Percentiles rank a stretch among this genome's conserved stretches.
Evolutionary conservation across 2,888 invertebrate genomes (phyloP).

Genomic region (Calliopum simillimum): DNA sequence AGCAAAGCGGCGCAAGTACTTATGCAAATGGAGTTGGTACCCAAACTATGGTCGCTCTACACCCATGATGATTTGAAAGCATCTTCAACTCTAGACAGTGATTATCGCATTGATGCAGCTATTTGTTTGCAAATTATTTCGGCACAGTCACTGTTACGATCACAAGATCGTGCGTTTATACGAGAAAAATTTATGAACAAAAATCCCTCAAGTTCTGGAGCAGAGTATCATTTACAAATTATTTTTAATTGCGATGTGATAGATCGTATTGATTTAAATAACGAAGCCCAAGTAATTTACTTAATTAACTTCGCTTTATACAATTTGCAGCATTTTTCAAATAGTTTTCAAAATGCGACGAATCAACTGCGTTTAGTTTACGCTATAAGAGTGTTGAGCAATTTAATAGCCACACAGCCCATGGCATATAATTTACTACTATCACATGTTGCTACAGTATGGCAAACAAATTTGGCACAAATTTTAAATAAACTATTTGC

Average conservation of each 20-base stretch:
- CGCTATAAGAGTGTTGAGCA: conserved; percentile 54
- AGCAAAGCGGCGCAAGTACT: conserved; percentile 53
- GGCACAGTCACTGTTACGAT: conserved; percentile 41
- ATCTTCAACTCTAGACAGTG: conserved; percentile 34
- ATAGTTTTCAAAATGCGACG: conserved; percentile 36
- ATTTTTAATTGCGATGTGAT: conserved; percentile 50
- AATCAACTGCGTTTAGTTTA: conserved; percentile 50
- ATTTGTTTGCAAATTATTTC: conserved; percentile 55
- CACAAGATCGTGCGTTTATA: conserved; percentile 50
- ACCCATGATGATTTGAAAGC: conserved; percentile 22
- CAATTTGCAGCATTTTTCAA: conserved; percentile 42
- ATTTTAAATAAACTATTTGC: conserved; percentile 56
- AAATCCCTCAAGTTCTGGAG: conserved; percentile 47
- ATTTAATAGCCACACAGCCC: conserved; percentile 49
- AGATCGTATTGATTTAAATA: conserved; percentile 35
- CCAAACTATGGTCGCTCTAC: conserved; percentile 58
- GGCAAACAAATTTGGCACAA: conserved; percentile 47
- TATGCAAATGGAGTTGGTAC: conserved; percentile 60
- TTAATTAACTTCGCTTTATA: conserved; percentile 46
- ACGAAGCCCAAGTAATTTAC: conserved; percentile 44
- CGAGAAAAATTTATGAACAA: conserved; percentile 51
- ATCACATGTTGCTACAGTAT: conserved; percentile 43
- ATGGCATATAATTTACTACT: conserved; percentile 38
- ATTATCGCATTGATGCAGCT: conserved; percentile 58
- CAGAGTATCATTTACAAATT: conserved; percentile 57